A percentile compares a stretch with the other conserved stretches of the same genome.
phyloP scores from a whole-genome alignment of 2,888 invertebrate species.

The Disparrhopalites patrizii region DNA sequence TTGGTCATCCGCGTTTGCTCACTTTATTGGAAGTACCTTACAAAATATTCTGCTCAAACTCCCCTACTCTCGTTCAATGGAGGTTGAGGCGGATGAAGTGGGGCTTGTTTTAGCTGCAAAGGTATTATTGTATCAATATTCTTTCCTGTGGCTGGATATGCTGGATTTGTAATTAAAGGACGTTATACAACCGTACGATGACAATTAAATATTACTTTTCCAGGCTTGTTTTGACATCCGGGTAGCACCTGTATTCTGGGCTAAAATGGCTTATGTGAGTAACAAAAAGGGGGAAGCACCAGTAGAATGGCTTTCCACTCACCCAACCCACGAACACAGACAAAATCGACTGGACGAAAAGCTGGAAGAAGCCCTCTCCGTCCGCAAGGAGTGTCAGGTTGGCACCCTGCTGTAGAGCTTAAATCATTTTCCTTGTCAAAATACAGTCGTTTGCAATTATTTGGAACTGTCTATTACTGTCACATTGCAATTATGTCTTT shows the following conservation, averaged over 20 bases:
- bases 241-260: constrained; percentile 59
- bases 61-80: constrained; percentile 58
- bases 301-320: constrained; percentile 57
- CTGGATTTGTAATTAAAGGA: background rate
- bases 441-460: too few species aligned
- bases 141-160: background rate
- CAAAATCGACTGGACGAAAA: constrained; percentile 52
- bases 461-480: too few species aligned
- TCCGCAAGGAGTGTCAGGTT: constrained; percentile 49
- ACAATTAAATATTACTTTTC: background rate
- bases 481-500: too few species aligned
- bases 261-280: constrained; percentile 51
- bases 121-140: constrained; percentile 51
- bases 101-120: constrained; percentile 59
- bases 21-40: constrained; percentile 54
- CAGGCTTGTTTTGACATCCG: constrained; percentile 56
- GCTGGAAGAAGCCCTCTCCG: constrained; percentile 52
- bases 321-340: constrained; percentile 56
- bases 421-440: too few species aligned
- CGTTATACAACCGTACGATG: background rate
- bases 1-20: constrained; percentile 54
- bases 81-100: constrained; percentile 60
- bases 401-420: background rate
- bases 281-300: constrained; percentile 16
- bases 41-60: constrained; percentile 54